Conservation (phyloP, 2,888 invertebrate genomes). For the Drosophila longiperda region DNA sequence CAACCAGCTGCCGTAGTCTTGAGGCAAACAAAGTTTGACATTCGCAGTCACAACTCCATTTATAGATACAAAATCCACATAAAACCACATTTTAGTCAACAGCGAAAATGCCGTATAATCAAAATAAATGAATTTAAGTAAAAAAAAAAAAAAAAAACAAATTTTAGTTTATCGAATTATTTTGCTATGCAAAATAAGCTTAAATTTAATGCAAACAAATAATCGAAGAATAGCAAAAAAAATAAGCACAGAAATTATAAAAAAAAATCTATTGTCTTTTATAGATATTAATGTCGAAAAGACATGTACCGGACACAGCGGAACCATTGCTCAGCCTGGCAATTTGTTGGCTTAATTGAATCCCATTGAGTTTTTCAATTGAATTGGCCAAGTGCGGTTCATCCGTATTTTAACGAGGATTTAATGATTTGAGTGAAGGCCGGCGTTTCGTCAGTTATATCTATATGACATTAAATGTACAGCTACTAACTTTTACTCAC, state of each 20-base stretch:
- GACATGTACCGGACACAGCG: too few relatives aligned
- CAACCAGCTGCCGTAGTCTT: not conserved
- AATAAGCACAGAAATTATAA: not conserved
- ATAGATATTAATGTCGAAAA: not conserved
- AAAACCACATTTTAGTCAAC: not conserved
- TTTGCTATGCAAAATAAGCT: not conserved
- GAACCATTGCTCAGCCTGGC: not conserved
- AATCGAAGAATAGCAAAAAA: not conserved
- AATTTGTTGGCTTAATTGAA: conserved; percentile 54
- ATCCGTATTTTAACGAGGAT: conserved; percentile 52
- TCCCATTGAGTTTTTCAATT: conserved; percentile 65
- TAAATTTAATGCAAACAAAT: not conserved
- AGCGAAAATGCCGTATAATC: not conserved
- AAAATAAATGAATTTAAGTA: not conserved
- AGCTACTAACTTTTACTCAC: conserved; percentile 3
- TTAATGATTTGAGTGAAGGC: conserved; percentile 59
- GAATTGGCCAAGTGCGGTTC: conserved; percentile 48
- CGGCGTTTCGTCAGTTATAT: conserved; percentile 23
- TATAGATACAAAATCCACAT: not conserved
- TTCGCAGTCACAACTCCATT: conserved; percentile 2
- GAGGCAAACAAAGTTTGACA: conserved; percentile 18
- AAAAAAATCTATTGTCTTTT: not conserved
- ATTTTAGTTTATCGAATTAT: not conserved
- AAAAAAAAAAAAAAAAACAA: not conserved
- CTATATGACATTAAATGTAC: conserved; percentile 27